Percentiles rank a stretch among this genome's conserved stretches.
These are phyloP conservation scores for Campoplex nolae DNA, from an alignment of 2,888 invertebrate genomes.

Conservation along the genomic window DNA sequence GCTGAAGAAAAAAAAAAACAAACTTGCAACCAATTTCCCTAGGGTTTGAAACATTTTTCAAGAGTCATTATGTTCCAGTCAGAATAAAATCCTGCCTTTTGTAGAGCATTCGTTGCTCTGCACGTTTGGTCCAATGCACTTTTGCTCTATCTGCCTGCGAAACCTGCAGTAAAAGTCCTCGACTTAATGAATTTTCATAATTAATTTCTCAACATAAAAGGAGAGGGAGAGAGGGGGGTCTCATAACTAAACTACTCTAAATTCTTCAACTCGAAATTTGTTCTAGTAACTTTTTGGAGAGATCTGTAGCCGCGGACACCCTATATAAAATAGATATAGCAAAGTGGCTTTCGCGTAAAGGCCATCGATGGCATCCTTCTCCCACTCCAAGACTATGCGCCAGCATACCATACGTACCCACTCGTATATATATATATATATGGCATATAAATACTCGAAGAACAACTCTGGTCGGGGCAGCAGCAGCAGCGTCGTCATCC, in stretches of 20 bases:
- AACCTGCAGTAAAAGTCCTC: not conserved
- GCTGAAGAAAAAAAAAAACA: too few species aligned
- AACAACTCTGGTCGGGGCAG: conserved; percentile 42
- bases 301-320: not conserved
- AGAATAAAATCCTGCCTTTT: not conserved
- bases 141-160: not conserved
- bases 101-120: not conserved
- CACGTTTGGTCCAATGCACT: not conserved
- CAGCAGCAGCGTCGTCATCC: conserved; percentile 47
- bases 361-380: conserved; percentile 69
- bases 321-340: conserved; percentile 22
- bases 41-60: too few species aligned
- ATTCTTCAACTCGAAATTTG: not conserved
- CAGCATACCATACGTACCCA: conserved; percentile 45
- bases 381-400: conserved; percentile 53
- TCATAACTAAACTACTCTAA: not conserved
- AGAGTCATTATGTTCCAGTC: too few species aligned
- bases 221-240: too few species aligned
- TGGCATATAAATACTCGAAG: conserved; percentile 38
- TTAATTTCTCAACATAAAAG: not conserved
- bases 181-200: not conserved
- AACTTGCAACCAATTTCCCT: too few species aligned
- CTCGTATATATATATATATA: conserved; percentile 31
- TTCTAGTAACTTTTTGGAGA: not conserved
- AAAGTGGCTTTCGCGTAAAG: conserved; percentile 67